phyloP scores from a whole-genome alignment of 1,140 invertebrate genomes.

The Asobara japonica region DNA sequence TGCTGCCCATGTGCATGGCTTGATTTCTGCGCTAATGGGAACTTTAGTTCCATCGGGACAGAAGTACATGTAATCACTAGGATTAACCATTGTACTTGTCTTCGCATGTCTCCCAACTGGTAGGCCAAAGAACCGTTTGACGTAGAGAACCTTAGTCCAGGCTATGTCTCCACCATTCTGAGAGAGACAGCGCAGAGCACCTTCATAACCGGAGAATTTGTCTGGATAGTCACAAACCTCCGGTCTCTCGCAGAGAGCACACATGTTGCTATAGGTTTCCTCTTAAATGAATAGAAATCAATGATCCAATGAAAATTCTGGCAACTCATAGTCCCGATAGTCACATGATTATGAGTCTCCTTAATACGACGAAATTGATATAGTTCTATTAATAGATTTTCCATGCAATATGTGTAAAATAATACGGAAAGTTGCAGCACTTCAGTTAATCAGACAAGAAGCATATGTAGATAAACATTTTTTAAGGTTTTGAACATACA shows the following conservation, averaged over 20 bases:
- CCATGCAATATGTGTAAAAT: too few species aligned
- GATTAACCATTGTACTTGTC: constrained; percentile 63
- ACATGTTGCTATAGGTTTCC: constrained; percentile 77
- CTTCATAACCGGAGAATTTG: constrained; percentile 83
- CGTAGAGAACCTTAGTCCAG: constrained; percentile 84
- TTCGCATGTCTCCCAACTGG: constrained; percentile 69
- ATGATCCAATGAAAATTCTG: too few species aligned
- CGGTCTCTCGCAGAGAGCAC: constrained; percentile 78
- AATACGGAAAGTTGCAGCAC: too few species aligned
- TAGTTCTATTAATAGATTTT: too few species aligned
- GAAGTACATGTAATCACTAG: constrained; percentile 76
- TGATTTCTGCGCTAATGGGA: constrained; percentile 68
- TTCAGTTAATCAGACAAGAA: too few species aligned
- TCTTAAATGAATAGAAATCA: constrained; percentile 64
- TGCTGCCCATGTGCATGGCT: constrained; percentile 82
- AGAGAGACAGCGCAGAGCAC: constrained; percentile 82
- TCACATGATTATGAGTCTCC: too few species aligned
- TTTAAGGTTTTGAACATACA: not conserved
- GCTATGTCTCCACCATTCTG: constrained; percentile 83
- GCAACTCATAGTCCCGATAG: too few species aligned
- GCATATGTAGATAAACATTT: not conserved
- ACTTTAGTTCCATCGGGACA: constrained; percentile 83
- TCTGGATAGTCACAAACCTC: constrained; percentile 83
- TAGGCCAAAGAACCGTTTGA: constrained; percentile 78
- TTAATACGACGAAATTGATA: too few species aligned